A percentile compares a stretch with the other conserved stretches of the same genome.
Evolutionary conservation across 2,113 vertebrate species (phyloP).

Genomic region (Lepus timidus): DNA sequence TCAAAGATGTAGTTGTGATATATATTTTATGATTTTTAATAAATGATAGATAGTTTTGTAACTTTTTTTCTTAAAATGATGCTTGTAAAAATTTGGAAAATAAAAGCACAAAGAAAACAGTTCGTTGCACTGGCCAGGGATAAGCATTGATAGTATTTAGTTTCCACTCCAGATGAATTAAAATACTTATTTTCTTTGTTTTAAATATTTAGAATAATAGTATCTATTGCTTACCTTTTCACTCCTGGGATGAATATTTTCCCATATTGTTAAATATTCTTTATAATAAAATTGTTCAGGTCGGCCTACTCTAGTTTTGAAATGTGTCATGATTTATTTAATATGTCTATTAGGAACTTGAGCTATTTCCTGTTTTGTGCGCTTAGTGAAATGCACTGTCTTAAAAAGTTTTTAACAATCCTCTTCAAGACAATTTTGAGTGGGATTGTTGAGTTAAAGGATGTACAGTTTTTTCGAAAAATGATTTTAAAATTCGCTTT

Average conservation of each 20-base stretch:
- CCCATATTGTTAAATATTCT: neutral
- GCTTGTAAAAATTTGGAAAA: neutral
- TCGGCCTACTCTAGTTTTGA: neutral
- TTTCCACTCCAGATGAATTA: conserved; percentile 17
- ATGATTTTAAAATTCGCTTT: neutral
- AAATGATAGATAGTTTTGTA: neutral
- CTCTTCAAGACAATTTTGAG: neutral
- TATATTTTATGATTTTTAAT: neutral
- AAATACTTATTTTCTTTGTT: neutral
- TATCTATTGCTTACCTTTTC: neutral
- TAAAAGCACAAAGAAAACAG: neutral
- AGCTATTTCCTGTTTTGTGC: neutral
- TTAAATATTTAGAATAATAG: neutral
- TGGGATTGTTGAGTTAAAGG: neutral
- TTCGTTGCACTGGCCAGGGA: neutral
- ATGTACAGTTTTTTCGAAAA: neutral
- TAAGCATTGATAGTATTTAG: neutral
- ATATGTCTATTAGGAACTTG: neutral
- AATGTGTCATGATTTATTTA: neutral
- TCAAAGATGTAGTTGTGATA: neutral
- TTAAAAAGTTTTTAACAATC: neutral
- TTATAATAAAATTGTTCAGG: neutral
- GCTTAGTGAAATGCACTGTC: neutral
- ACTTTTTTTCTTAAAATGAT: conserved; percentile 15
- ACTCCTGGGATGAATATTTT: neutral